Conservation (phyloP, 2,888 invertebrate species). For the Malthinus flaveolus region DNA sequence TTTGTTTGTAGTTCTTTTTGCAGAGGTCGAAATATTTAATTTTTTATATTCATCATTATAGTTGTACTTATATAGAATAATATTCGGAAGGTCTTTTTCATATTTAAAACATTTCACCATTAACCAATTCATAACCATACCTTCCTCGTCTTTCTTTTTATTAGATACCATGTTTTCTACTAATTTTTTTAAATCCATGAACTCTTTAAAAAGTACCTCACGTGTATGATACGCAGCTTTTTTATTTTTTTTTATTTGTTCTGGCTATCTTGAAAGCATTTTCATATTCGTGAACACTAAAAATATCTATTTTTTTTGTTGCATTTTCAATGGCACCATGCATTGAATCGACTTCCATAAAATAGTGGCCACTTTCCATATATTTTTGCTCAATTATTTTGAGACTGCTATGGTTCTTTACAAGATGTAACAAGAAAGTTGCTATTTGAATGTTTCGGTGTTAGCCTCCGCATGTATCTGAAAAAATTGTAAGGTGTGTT, state of each 20-base stretch:
- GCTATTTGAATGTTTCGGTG: slow-evolving; percentile 28
- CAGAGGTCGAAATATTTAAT: not conserved
- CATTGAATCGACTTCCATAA: slow-evolving; percentile 25
- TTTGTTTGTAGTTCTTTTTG: not conserved
- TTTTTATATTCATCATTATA: not conserved
- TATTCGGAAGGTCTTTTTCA: not conserved
- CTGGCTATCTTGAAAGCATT: not conserved
- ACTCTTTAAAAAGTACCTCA: not conserved
- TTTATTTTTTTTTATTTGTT: not conserved
- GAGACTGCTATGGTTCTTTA: slow-evolving; percentile 22
- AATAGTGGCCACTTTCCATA: slow-evolving; percentile 16
- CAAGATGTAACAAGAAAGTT: slow-evolving; percentile 28
- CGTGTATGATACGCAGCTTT: not conserved
- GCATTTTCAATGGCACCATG: slow-evolving; percentile 31
- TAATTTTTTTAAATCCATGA: not conserved
- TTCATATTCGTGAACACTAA: not conserved
- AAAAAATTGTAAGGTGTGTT: slow-evolving; percentile 24
- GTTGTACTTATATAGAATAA: not conserved
- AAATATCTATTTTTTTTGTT: slow-evolving; percentile 14
- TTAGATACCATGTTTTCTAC: not conserved
- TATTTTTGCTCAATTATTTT: slow-evolving; percentile 32
- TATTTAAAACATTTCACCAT: not conserved
- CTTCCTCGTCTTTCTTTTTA: not conserved
- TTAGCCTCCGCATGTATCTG: slow-evolving; percentile 30
- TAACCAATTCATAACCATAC: not conserved